Evolutionary conservation across 2,888 invertebrate species (phyloP).

Genomic region (Clitarchus hookeri): DNA sequence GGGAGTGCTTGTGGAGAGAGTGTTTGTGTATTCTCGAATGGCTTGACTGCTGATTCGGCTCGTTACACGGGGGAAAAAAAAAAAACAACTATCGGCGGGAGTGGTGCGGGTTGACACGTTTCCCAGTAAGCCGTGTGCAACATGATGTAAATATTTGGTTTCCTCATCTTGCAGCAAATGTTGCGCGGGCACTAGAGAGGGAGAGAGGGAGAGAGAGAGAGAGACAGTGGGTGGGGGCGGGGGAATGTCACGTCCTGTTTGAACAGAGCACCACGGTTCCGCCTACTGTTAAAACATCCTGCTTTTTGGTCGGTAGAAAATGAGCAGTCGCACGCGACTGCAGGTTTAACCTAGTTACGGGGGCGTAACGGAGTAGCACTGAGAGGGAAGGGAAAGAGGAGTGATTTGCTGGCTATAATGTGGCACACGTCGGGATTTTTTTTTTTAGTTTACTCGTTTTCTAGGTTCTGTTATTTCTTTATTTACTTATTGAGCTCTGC

Average conservation of each 20-base stretch:
- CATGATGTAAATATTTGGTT: neutral
- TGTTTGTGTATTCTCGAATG: neutral
- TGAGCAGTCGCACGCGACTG: slow-evolving; percentile 2
- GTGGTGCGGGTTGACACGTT: neutral
- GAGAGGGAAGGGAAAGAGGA: too few relatives aligned
- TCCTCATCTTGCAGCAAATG: neutral
- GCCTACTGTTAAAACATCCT: slow-evolving; percentile 3
- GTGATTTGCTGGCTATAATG: too few relatives aligned
- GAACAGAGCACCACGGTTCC: neutral
- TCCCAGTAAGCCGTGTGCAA: neutral
- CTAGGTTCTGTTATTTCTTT: too few relatives aligned
- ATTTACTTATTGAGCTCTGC: too few relatives aligned
- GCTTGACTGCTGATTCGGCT: neutral
- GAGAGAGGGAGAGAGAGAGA: neutral
- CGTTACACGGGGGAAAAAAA: neutral
- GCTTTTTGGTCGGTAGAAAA: neutral
- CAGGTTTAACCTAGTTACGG: neutral
- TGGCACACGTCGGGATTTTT: too few relatives aligned
- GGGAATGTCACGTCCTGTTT: neutral
- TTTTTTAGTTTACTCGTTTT: too few relatives aligned
- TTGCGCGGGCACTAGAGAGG: neutral
- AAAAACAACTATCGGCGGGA: neutral
- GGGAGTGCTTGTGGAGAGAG: neutral
- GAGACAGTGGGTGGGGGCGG: neutral
- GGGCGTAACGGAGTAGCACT: neutral